Percentiles rank a stretch among this genome's conserved stretches.
These are phyloP conservation scores for Heterochromis multidens DNA, from an alignment of 2,113 vertebrate genomes.

Conservation along the genomic window DNA sequence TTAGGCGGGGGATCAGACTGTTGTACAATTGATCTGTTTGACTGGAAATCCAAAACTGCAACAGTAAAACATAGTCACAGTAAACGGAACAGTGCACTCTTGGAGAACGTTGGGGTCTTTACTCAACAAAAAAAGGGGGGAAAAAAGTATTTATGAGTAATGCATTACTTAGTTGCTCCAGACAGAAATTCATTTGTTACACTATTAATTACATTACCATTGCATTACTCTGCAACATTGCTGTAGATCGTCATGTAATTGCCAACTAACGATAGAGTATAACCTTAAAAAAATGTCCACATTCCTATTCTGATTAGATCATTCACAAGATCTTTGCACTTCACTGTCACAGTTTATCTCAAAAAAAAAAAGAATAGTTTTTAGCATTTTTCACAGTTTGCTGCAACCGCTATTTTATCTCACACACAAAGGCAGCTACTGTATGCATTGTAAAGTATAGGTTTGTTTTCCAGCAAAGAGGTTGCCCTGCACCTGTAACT, in stretches of 20 bases:
- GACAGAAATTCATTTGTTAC: neutral
- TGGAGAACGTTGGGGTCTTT: neutral
- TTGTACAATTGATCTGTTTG: conserved; percentile 31
- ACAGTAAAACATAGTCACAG: neutral
- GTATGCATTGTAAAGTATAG: neutral
- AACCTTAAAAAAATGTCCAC: neutral
- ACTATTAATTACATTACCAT: neutral
- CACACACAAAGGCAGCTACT: neutral
- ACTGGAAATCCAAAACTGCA: conserved; percentile 11
- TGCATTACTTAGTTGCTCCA: neutral
- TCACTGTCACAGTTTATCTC: neutral
- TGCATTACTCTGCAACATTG: neutral
- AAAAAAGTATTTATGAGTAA: neutral
- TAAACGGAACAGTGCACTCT: neutral
- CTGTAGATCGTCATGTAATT: neutral
- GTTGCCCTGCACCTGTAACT: neutral
- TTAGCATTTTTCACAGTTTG: neutral
- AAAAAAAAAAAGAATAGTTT: neutral
- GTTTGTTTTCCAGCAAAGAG: neutral
- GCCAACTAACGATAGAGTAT: neutral
- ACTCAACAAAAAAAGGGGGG: neutral
- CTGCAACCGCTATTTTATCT: neutral
- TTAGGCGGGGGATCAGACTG: conserved; percentile 17
- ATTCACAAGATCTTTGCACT: neutral
- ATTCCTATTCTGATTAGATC: neutral